Percentiles rank a stretch among this genome's conserved stretches.
Evolutionary conservation across 2,888 invertebrate genomes (phyloP).

Genomic region (Plutella xylostella): DNA sequence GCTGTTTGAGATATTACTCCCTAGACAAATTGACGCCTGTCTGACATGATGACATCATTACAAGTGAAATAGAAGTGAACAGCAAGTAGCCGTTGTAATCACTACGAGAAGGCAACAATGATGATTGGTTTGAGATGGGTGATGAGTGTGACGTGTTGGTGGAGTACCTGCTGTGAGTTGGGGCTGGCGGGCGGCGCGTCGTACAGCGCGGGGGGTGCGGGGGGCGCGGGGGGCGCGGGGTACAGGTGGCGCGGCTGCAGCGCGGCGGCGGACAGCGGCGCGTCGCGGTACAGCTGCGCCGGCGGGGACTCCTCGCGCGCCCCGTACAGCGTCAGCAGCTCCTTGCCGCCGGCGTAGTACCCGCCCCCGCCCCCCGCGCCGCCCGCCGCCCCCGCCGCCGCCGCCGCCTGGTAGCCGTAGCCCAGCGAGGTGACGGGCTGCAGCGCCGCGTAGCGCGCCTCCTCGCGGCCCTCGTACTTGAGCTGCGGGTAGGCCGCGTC

Average conservation of each 20-base stretch:
- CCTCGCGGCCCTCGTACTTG: slow-evolving; percentile 56
- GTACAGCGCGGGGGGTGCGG: slow-evolving; percentile 49
- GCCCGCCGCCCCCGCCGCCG: slow-evolving; percentile 44
- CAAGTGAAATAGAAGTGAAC: no score
- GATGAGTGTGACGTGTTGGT: no score
- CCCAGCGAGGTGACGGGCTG: slow-evolving; percentile 72
- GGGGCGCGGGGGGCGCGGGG: slow-evolving; percentile 33
- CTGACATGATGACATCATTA: no score
- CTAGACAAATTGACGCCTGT: no score
- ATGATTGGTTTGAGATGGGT: no score
- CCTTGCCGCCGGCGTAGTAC: slow-evolving; percentile 32
- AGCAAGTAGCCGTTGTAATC: no score
- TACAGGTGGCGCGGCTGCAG: slow-evolving; percentile 61
- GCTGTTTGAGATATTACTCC: no score
- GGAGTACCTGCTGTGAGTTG: slow-evolving; percentile 61
- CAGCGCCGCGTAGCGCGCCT: slow-evolving; percentile 69
- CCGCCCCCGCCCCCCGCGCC: slow-evolving; percentile 35
- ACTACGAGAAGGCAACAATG: no score
- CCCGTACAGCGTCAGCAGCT: slow-evolving; percentile 42
- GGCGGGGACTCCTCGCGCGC: slow-evolving; percentile 64
- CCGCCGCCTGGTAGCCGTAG: slow-evolving; percentile 43
- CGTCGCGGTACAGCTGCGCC: slow-evolving; percentile 73
- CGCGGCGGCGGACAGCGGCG: slow-evolving; percentile 75
- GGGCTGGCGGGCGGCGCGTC: slow-evolving; percentile 72
- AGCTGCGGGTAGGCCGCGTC: slow-evolving; percentile 54